Base-by-base conservation (phyloP, 2,797 vertebrate species). In the Hirundo rustica region DNA sequence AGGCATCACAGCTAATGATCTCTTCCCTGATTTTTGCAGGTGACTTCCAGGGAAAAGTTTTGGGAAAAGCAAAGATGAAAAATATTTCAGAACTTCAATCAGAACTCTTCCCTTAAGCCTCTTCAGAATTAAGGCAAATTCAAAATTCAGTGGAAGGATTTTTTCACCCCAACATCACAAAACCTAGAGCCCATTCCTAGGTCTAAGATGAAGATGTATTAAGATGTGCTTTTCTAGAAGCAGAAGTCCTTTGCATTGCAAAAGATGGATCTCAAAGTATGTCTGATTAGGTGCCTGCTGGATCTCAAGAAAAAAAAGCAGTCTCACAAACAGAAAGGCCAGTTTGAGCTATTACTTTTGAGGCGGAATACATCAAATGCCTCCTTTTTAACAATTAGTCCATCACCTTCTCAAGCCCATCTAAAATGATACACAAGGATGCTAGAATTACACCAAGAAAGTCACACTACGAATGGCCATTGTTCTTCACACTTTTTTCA, bases 371-470 rank as follows among this genome's bases (percentile, higher is more conserved):
- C 9, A 40, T 20, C 20, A 80, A 76, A 50, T 5, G 36, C 18
- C 13, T 57, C 44, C 25, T 65, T 40, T 57, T 32, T 18, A 40
- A n/a, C 3, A 0, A n/a, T 22, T 11, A 64, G 26, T 4, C n/a
- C 42, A 53, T 27, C 50, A 64, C 16, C 7, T 57, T 36, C 58
- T 71, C 62, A 47, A 84, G 57, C 40, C 21, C 29, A 7, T 8
- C 45, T 21, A 20, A 21, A 64, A 27, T 12, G 3, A 53, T 1
- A n/a, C 1, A 11, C 5, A 8, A 17, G 7, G 30, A 20, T 3
- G 17, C 27, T 22, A 22, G 27, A 34, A 40, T 62, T 12, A 36
- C 8, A 29, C 42, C 10, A 16, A 53, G 21, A 55, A 65, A 61
- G 36, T 12, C 18, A 38, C 30, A 21, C 11, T 10, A 18, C 15